phyloP scores from a whole-genome alignment of 1,140 invertebrate genomes.

The Protaetia brevitarsis region DNA sequence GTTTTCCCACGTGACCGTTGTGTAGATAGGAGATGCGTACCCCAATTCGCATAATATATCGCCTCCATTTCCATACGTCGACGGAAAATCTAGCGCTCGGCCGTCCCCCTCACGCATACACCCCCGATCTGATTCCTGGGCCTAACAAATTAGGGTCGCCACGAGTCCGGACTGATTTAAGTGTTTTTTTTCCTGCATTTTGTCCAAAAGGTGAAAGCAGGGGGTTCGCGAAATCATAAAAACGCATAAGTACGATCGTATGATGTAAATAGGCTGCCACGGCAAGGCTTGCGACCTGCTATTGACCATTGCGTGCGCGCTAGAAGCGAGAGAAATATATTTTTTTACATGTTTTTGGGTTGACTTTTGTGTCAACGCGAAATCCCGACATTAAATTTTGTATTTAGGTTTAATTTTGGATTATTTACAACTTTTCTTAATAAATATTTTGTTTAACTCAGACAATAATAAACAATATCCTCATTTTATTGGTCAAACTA shows the following conservation, averaged over 20 bases:
- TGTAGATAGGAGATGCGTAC: not conserved
- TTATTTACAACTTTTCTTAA: too few relatives aligned
- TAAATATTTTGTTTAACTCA: too few relatives aligned
- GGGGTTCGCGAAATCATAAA: not conserved
- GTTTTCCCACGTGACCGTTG: slow-evolving; percentile 6
- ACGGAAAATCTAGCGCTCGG: not conserved
- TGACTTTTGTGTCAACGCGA: too few relatives aligned
- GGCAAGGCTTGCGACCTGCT: too few relatives aligned
- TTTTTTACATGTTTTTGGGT: too few relatives aligned
- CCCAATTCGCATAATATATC: slow-evolving; percentile 8
- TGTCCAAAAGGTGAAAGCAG: too few relatives aligned
- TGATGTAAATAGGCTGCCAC: not conserved
- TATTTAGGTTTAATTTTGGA: too few relatives aligned
- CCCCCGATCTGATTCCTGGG: not conserved
- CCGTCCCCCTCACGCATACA: not conserved
- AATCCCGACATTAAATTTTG: too few relatives aligned
- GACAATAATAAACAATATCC: too few relatives aligned
- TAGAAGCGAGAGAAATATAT: too few relatives aligned
- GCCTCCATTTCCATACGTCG: slow-evolving; percentile 4
- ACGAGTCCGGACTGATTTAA: not conserved
- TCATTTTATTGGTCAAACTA: too few relatives aligned
- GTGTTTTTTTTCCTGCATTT: slow-evolving; percentile 9
- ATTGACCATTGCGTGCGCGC: too few relatives aligned
- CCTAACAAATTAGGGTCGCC: slow-evolving; percentile 5
- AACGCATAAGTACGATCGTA: slow-evolving; percentile 5